Evolutionary conservation across 2,113 vertebrate genomes (phyloP).

Genomic region (Microtus richardsoni): DNA sequence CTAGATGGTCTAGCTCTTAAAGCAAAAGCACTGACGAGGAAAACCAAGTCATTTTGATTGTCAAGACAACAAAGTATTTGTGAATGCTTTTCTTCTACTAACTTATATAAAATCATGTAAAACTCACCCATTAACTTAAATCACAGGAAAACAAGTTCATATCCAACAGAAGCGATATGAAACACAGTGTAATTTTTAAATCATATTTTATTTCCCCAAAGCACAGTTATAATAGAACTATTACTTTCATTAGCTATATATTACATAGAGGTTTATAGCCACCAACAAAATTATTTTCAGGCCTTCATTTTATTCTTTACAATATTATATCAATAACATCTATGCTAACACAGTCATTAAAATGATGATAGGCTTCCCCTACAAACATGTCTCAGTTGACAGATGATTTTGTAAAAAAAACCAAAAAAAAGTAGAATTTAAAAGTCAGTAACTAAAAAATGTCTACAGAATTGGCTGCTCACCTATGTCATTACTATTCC

Average conservation of each 20-base stretch:
- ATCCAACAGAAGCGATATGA: background rate
- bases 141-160: conserved; percentile 31
- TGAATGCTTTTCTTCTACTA: background rate
- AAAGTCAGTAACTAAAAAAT: background rate
- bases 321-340: background rate
- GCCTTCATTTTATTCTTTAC: conserved; percentile 10
- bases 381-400: background rate
- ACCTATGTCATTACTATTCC: background rate
- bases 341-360: conserved; percentile 1
- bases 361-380: background rate
- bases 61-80: conserved; percentile 8
- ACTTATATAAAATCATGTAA: background rate
- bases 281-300: conserved; percentile 21
- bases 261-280: background rate
- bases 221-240: background rate
- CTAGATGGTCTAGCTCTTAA: conserved; percentile 13
- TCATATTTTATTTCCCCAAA: conserved; percentile 33
- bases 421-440: conserved; percentile 39
- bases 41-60: conserved; percentile 32
- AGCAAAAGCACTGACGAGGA: background rate
- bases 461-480: background rate
- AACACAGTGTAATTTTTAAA: conserved; percentile 20
- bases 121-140: conserved; percentile 15
- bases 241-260: background rate
- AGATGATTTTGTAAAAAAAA: background rate